Evolutionary conservation across 1,140 invertebrate species (phyloP).

Genomic region (Bicyclus anynana): DNA sequence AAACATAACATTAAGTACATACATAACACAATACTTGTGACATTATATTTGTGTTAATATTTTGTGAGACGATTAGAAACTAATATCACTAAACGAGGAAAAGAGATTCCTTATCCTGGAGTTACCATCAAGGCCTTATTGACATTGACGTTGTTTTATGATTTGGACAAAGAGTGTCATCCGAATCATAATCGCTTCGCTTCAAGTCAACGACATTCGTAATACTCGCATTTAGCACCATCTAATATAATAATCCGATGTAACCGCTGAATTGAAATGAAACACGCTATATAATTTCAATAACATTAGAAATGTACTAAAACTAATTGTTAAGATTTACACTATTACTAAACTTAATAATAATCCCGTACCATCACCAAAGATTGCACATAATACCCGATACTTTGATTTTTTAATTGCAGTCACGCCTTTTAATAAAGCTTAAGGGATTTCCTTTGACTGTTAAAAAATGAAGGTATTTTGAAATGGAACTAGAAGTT

Average conservation of each 20-base stretch:
- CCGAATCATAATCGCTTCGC: constrained; percentile 65
- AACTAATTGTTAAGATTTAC: constrained; percentile 38
- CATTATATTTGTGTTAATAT: constrained; percentile 63
- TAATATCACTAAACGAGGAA: constrained; percentile 75
- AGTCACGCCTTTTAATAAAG: constrained; percentile 63
- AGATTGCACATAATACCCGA: constrained; percentile 80
- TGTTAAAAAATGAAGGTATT: constrained; percentile 73
- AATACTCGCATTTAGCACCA: constrained; percentile 52
- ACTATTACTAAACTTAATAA: constrained; percentile 58
- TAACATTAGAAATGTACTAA: constrained; percentile 40
- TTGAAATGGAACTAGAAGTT: constrained; percentile 39
- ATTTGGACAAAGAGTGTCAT: constrained; percentile 69
- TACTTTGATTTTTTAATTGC: constrained; percentile 79
- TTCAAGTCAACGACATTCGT: constrained; percentile 55
- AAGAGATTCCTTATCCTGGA: constrained; percentile 62
- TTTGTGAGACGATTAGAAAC: constrained; percentile 69
- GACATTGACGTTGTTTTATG: constrained; percentile 44
- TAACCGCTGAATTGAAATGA: constrained; percentile 65
- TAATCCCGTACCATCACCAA: constrained; percentile 77
- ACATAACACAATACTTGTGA: constrained; percentile 65
- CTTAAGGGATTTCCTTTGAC: constrained; percentile 46
- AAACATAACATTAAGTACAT: constrained; percentile 72
- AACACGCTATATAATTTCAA: constrained; percentile 45
- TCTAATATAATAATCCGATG: constrained; percentile 25
- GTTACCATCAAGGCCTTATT: constrained; percentile 37